A percentile compares a stretch with the other conserved stretches of the same genome.
Evolutionary conservation across 2,113 vertebrate genomes (phyloP).

Genomic region (Chauna torquata): DNA sequence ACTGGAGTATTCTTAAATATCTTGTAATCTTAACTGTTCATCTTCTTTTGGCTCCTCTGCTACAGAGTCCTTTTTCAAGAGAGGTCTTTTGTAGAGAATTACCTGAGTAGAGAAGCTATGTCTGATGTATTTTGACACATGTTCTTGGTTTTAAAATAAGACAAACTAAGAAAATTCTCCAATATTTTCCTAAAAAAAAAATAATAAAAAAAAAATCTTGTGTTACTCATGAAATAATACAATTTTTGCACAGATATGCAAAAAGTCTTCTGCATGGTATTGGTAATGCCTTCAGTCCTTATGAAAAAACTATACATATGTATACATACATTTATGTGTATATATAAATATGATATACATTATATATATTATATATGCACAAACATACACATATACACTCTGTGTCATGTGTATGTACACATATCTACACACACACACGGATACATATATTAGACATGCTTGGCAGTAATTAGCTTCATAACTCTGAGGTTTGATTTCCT

Average conservation of each 20-base stretch:
- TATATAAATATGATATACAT: neutral
- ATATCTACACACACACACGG: rapidly evolving
- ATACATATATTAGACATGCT: neutral
- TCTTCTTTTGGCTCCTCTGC: neutral
- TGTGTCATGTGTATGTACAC: neutral
- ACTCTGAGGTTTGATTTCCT: conserved; percentile 8
- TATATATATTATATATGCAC: neutral
- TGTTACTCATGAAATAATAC: neutral
- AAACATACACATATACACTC: neutral
- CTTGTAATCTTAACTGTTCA: neutral
- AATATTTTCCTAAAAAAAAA: neutral
- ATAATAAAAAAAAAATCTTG: neutral
- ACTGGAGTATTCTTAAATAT: neutral
- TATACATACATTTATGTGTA: neutral
- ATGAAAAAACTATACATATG: neutral
- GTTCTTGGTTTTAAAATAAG: neutral
- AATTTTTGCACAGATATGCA: neutral
- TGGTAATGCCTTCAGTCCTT: neutral
- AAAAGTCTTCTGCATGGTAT: neutral
- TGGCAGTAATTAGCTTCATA: neutral
- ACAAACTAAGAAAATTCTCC: neutral
- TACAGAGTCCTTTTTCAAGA: neutral
- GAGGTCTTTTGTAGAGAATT: neutral
- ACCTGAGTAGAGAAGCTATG: neutral
- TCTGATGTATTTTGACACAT: neutral